These are phyloP conservation scores for Drosophila aldrichi DNA, from an alignment of 2,888 invertebrate genomes.

Conservation along the genomic window DNA sequence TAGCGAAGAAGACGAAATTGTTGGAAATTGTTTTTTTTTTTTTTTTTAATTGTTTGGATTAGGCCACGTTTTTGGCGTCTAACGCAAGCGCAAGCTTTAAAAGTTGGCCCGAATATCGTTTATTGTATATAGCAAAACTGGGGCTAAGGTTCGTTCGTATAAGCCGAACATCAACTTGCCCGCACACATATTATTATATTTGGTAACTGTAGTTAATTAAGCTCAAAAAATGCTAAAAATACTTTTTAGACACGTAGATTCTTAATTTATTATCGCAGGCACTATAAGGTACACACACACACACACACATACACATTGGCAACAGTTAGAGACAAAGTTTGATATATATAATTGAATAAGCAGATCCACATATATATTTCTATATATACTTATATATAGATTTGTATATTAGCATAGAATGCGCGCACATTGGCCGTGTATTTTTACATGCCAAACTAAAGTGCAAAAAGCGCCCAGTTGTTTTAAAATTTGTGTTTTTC, in stretches of 20 bases:
- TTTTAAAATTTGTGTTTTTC: constrained; percentile 39
- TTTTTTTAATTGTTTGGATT: constrained; percentile 42
- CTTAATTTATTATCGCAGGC: constrained; percentile 73
- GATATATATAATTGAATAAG: constrained; percentile 35
- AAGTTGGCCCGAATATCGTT: constrained; percentile 31
- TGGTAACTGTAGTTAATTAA: constrained; percentile 69
- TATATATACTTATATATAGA: constrained; percentile 2
- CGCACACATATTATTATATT: constrained; percentile 50
- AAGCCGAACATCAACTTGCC: constrained; percentile 10
- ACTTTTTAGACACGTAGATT: constrained; percentile 61
- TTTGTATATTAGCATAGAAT: constrained; percentile 28
- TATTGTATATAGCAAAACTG: constrained; percentile 40
- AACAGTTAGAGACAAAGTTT: constrained; percentile 37
- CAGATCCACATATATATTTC: constrained; percentile 7
- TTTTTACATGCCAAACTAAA: constrained; percentile 31
- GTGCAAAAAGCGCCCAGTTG: constrained; percentile 46
- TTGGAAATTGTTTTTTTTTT: constrained; percentile 39
- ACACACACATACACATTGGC: constrained; percentile 39
- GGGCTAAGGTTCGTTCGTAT: constrained; percentile 27
- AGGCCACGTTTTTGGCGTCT: constrained; percentile 37
- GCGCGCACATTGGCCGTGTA: constrained; percentile 40
- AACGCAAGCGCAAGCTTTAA: constrained; percentile 40
- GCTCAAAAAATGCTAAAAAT: constrained; percentile 69
- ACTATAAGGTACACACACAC: constrained; percentile 54
- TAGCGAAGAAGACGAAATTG: constrained; percentile 8